Evolutionary conservation across 2,797 vertebrate genomes (phyloP).

Genomic region (Tarsius wallacei): DNA sequence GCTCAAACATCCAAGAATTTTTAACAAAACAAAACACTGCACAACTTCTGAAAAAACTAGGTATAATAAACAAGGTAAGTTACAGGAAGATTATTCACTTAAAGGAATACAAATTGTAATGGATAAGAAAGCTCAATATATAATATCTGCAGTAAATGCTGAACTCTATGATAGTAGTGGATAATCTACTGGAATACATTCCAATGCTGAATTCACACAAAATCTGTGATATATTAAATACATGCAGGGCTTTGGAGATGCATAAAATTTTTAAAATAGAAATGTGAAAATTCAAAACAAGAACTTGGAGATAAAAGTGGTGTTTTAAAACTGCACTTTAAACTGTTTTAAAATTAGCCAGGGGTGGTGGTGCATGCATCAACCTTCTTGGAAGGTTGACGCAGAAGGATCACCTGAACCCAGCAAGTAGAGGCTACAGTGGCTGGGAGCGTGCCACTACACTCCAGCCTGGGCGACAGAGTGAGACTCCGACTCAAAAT

Average conservation of each 20-base stretch:
- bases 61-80: background rate
- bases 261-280: background rate
- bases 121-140: background rate
- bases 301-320: background rate
- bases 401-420: too few relatives aligned
- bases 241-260: background rate
- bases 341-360: too few relatives aligned
- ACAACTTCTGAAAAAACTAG: background rate
- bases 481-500: too few relatives aligned
- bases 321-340: too few relatives aligned
- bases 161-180: background rate
- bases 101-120: background rate
- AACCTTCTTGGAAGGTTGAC: too few relatives aligned
- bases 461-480: too few relatives aligned
- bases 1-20: too few relatives aligned
- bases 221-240: background rate
- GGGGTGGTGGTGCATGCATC: too few relatives aligned
- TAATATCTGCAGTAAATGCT: background rate
- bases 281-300: background rate
- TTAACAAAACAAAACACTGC: background rate
- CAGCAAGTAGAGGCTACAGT: too few relatives aligned
- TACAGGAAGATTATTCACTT: background rate
- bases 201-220: background rate
- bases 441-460: too few relatives aligned
- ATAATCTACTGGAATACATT: background rate